Evolutionary conservation across 2,797 vertebrate species (phyloP).

Genomic region (Brachyalestes nurse): DNA sequence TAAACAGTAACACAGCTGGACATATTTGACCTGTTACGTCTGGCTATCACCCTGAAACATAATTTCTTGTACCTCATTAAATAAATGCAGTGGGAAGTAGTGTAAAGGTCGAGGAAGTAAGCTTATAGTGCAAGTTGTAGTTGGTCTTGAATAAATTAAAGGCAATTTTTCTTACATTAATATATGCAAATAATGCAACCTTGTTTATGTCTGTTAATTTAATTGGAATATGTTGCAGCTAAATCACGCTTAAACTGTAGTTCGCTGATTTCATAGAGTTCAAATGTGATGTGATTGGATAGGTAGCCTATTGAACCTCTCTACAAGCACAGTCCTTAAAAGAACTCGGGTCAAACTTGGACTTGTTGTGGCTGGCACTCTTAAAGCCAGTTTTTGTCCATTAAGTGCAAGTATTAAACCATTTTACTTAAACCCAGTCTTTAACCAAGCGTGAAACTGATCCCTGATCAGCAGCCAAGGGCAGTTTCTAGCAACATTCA

Average conservation of each 20-base stretch:
- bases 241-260: background rate
- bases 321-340: background rate
- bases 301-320: background rate
- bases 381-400: background rate
- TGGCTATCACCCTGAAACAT: background rate
- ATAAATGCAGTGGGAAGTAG: background rate
- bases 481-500: constrained; percentile 15
- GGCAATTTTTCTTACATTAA: background rate
- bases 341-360: background rate
- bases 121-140: background rate
- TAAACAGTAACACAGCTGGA: background rate
- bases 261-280: background rate
- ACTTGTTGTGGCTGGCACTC: background rate
- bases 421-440: background rate
- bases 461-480: constrained; percentile 25
- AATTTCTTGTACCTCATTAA: background rate
- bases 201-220: background rate
- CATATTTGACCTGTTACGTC: background rate
- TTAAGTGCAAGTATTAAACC: background rate
- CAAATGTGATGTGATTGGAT: background rate
- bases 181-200: too few species aligned
- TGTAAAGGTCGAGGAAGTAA: background rate
- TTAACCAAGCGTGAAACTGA: background rate
- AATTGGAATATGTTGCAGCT: background rate
- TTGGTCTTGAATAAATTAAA: background rate